These are phyloP conservation scores for Ichneumoninae sp. DNA, from an alignment of 2,888 invertebrate species.

Conservation along the genomic window DNA sequence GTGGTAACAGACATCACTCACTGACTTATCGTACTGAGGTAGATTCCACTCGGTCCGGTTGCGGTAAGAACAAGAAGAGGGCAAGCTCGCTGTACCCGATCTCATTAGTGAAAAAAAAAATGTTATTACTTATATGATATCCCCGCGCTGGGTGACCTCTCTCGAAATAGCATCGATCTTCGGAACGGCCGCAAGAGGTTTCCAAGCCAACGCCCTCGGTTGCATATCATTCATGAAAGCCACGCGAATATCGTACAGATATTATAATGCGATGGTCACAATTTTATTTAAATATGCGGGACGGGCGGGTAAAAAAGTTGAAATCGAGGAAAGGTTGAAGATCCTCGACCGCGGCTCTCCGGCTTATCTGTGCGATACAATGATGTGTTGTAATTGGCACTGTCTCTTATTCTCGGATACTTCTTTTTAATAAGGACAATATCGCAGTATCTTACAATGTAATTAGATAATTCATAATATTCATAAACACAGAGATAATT, in stretches of 20 bases:
- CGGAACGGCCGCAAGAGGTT: constrained; percentile 34
- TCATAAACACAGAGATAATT: background rate
- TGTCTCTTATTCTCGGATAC: background rate
- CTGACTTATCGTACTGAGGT: constrained; percentile 60
- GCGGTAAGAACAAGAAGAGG: constrained; percentile 18
- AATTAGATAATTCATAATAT: background rate
- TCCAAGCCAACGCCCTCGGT: background rate
- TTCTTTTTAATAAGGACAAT: background rate
- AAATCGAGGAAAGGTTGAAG: constrained; percentile 54
- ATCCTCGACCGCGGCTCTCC: constrained; percentile 46
- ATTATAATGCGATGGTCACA: background rate
- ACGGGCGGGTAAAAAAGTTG: background rate
- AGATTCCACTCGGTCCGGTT: constrained; percentile 56
- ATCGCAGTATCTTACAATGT: background rate
- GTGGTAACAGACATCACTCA: constrained; percentile 21
- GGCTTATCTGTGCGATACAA: constrained; percentile 32
- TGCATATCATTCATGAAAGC: constrained; percentile 3
- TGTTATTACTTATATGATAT: background rate
- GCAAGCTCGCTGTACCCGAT: constrained; percentile 43
- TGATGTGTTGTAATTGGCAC: background rate
- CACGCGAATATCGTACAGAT: background rate
- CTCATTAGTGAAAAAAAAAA: constrained; percentile 26
- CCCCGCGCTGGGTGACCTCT: constrained; percentile 14
- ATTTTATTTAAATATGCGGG: constrained; percentile 4
- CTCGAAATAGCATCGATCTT: constrained; percentile 57